These are phyloP conservation scores for Lutraria lutraria DNA, from an alignment of 2,888 invertebrate genomes.

Conservation along the genomic window DNA sequence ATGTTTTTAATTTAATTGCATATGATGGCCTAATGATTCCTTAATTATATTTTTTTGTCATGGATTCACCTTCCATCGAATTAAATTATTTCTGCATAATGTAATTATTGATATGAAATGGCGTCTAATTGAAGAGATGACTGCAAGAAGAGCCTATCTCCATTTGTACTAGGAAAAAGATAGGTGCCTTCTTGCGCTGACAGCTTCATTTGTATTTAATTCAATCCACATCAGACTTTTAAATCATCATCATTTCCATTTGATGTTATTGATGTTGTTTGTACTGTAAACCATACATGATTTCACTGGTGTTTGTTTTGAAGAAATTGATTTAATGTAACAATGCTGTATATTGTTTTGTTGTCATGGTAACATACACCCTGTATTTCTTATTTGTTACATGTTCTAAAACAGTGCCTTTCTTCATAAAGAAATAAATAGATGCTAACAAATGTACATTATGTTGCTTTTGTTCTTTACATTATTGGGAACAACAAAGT, in stretches of 20 bases:
- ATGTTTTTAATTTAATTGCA: too few species aligned
- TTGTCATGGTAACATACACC: neutral
- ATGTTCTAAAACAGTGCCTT: conserved; percentile 40
- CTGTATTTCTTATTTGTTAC: neutral
- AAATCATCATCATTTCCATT: neutral
- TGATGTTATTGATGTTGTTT: neutral
- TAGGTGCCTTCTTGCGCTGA: too few species aligned
- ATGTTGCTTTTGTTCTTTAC: neutral
- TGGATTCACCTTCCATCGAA: too few species aligned
- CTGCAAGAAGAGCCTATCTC: too few species aligned
- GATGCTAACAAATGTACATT: neutral
- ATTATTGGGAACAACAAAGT: neutral
- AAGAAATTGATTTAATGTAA: neutral
- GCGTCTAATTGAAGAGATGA: neutral
- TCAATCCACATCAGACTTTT: neutral
- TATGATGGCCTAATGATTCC: too few species aligned
- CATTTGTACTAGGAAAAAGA: too few species aligned
- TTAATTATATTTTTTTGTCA: too few species aligned
- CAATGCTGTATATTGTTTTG: neutral
- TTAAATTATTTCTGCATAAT: neutral
- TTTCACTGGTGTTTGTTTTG: conserved; percentile 1
- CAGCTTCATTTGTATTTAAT: neutral
- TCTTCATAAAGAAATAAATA: conserved; percentile 33
- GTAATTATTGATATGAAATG: neutral
- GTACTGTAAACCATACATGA: neutral